Evolutionary conservation across 2,888 invertebrate species (phyloP).

Genomic region (Lithosia quadra): DNA sequence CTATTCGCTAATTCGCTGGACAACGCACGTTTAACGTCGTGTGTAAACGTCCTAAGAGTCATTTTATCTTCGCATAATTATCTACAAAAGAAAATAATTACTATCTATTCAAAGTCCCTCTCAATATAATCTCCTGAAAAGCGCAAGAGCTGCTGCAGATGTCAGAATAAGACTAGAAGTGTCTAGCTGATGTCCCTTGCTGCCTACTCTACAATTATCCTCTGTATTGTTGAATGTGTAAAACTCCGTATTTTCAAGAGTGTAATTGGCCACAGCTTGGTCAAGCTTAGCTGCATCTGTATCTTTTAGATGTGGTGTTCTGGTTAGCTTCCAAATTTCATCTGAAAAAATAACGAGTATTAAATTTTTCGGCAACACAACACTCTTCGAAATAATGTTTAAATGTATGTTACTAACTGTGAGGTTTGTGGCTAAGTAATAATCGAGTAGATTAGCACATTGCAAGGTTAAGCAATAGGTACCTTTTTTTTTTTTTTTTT

Average conservation of each 20-base stretch:
- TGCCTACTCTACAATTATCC: slow-evolving; percentile 68
- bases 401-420: no score
- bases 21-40: no score
- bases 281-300: slow-evolving; percentile 71
- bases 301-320: slow-evolving; percentile 73
- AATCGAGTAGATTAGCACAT: no score
- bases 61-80: background rate
- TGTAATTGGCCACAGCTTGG: slow-evolving; percentile 70
- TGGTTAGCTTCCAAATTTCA: slow-evolving; percentile 79
- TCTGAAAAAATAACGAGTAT: slow-evolving; percentile 60
- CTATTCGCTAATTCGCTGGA: no score
- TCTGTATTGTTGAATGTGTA: slow-evolving; percentile 76
- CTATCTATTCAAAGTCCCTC: background rate
- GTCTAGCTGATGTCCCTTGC: slow-evolving; percentile 61
- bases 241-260: slow-evolving; percentile 67
- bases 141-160: slow-evolving; percentile 67
- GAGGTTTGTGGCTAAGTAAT: no score
- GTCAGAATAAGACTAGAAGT: slow-evolving; percentile 67
- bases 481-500: no score
- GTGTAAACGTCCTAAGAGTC: background rate
- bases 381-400: no score
- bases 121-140: slow-evolving; percentile 69
- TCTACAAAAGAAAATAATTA: background rate
- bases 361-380: background rate
- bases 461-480: no score